Evolutionary conservation across 2,888 invertebrate species (phyloP), one percentile per base, ranked within the genome.

Genomic region (Troides aeacus): DNA sequence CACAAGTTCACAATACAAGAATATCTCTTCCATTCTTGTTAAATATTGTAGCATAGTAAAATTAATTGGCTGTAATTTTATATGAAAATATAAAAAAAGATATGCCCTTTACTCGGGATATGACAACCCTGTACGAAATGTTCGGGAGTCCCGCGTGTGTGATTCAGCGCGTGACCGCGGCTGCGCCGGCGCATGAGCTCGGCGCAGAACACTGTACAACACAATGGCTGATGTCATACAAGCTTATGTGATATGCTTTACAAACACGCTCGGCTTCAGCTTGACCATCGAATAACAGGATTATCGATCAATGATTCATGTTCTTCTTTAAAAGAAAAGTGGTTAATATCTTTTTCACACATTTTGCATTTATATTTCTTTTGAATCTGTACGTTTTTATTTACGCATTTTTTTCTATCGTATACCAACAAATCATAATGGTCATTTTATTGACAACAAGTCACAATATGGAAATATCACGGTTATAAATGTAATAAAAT

Each of bases 141-240:
- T 17, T 75, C 72, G 74, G 74, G 63, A 68, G 62, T 68, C 68
- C 58, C 68, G 63, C 57, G 57, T 67, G 57, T 63, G 77, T 82
- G 89, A 89, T 84, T 88, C 89, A 89, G 84, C 84, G 84, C 86
- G 84, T 89, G 87, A 87, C 87, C 57, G 21, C 57, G 57, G 21
- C 18, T 80, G 79, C 75, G 73, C 75, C 76, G 76, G 81, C 81
- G 84, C 84, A 81, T 81, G 83, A 83, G 77, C 72, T 75, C 63
- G 23, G 36, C 63, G 30, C 53, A 36, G 74, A 78, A 80, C 84
- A 86, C 84, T 88, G 87, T 86, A 83, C 78, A 73, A 80, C 80
- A 89, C 89, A 90, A 88, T 86, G 78, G 85, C 81, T 86, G 86
- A 86, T 88, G 88, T 89, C 88, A 88, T 85, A 81, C 82, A 75